Base-by-base conservation (phyloP, 2,113 vertebrate species). In the Esox niger region DNA sequence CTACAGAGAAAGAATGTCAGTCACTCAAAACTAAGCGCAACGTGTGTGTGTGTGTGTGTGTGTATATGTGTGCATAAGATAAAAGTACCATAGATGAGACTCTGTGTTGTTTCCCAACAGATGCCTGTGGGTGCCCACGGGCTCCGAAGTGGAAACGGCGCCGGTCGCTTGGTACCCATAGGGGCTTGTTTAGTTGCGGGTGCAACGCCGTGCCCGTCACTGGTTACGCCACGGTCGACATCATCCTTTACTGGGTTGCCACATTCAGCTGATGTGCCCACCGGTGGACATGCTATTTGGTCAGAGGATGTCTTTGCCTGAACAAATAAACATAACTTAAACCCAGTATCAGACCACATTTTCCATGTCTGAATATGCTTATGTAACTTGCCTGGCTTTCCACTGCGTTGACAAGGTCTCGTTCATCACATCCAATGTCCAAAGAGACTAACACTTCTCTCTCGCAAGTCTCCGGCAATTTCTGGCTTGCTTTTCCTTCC, bases 1-100 rank as follows among this genome's bases (percentile, higher is more conserved):
- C 97, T 99, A 85, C 61, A 88, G 73, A 88, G 33, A 63, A 70
- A 20, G 7, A n/a, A 27, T 56, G 56, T 79, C 35, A 54, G 0
- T 9, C 17, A 32, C 1, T 47, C 30, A 0, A 43, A 64, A 38
- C 32, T 23, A 23, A 23, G 43, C n/a, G 11, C n/a, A n/a, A n/a
- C n/a, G n/a, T n/a, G n/a, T n/a, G n/a, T n/a, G n/a, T n/a, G n/a
- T n/a, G n/a, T n/a, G n/a, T n/a, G n/a, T n/a, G n/a, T n/a, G n/a
- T n/a, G n/a, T n/a, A n/a, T n/a, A n/a, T n/a, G n/a, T n/a, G n/a
- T n/a, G n/a, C n/a, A n/a, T n/a, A 35, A 2, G 21, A 43, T 32
- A 6, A 23, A 9, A 3, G 0, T 80, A 87, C 86, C 82, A 0
- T 81, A 75, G 62, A 87, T 80, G 20, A 73, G 60, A 2, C 64